Conservation (phyloP, 2,888 invertebrate species). For the Alviniconcha strummeri region DNA sequence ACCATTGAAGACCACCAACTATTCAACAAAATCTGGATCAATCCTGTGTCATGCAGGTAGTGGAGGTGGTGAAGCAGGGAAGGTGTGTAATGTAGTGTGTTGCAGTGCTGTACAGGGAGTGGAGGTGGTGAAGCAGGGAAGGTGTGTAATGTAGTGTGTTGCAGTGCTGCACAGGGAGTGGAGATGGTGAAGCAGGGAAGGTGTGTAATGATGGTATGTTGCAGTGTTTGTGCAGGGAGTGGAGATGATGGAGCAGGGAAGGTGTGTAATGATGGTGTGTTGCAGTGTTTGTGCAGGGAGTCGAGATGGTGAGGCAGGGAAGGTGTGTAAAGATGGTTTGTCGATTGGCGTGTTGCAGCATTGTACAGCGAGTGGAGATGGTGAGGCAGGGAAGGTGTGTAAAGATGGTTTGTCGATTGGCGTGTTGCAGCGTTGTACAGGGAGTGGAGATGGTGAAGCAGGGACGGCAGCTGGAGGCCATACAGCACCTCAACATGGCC, state of each 20-base stretch:
- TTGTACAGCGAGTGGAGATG: too few relatives aligned
- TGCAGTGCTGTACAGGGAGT: constrained; percentile 75
- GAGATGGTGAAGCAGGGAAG: too few relatives aligned
- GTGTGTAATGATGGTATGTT: too few relatives aligned
- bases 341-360: background rate
- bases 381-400: background rate
- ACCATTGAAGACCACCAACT: too few relatives aligned
- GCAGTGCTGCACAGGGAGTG: too few relatives aligned
- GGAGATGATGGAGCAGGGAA: too few relatives aligned
- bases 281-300: background rate
- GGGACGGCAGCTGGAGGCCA: constrained; percentile 76
- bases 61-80: too few relatives aligned
- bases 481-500: constrained; percentile 70
- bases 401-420: background rate
- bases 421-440: constrained; percentile 85
- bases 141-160: too few relatives aligned
- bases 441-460: constrained; percentile 96
- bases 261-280: background rate
- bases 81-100: background rate
- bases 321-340: background rate
- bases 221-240: too few relatives aligned
- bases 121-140: too few relatives aligned
- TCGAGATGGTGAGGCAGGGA: background rate
- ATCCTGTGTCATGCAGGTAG: constrained; percentile 73
- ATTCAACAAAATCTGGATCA: too few relatives aligned